Base-by-base conservation (phyloP, 64 coral and sea anemone species). In the Stichodactyla mertensii region DNA sequence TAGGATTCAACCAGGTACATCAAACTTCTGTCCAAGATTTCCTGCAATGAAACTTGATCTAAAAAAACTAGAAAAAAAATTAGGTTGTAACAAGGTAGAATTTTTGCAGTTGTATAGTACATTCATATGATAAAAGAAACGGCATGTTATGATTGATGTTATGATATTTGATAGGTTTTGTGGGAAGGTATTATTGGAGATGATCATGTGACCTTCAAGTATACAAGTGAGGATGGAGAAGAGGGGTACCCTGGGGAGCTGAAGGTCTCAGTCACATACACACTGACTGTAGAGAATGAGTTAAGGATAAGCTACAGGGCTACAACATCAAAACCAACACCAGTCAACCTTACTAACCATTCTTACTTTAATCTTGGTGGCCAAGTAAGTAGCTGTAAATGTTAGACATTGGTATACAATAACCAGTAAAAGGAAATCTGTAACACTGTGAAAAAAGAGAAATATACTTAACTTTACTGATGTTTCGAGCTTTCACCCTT, bases 361-460 rank as follows among this genome's bases (percentile, higher is more conserved):
- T 89, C 87, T 10, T 98, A 94, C 61, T 98, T 98, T 20, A 98
- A 98, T n/a, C 94, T 98, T 77, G 95, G 92, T 74, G 95, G 95
- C 20, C 95, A 98, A 85, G 95, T 98, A 88, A 80, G 22, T 12
- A 22, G 24, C 24, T 31, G 62, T n/a, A n/a, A 22, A 66, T 58
- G 57, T 15, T 36, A 58, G 4, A n/a, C n/a, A n/a, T n/a, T n/a
- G n/a, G n/a, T n/a, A n/a, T n/a, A n/a, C n/a, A n/a, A n/a, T n/a
- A n/a, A n/a, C n/a, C n/a, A n/a, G n/a, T n/a, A n/a, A n/a, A n/a
- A n/a, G n/a, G n/a, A n/a, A n/a, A n/a, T n/a, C n/a, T n/a, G n/a
- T n/a, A n/a, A n/a, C n/a, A n/a, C n/a, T n/a, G n/a, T n/a, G n/a
- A n/a, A n/a, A n/a, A n/a, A n/a, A n/a, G n/a, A n/a, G n/a, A n/a